phyloP scores from a whole-genome alignment of 1,140 invertebrate species.

The Pseudomyrmex gracilis region DNA sequence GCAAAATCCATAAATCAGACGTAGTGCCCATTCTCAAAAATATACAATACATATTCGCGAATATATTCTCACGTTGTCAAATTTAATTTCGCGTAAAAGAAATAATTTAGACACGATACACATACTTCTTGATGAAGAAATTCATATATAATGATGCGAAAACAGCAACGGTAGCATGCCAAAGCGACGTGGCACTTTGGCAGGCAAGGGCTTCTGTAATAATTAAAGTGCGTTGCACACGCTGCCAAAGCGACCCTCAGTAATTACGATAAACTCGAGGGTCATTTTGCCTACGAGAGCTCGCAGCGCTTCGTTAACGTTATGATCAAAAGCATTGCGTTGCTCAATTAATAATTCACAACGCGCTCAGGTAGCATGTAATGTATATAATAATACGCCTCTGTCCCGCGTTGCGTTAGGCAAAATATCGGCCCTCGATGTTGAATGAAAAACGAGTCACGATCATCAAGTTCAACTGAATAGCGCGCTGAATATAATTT shows the following conservation, averaged over 20 bases:
- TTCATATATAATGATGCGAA: conserved; percentile 17
- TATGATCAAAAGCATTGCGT: conserved; percentile 58
- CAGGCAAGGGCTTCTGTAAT: conserved; percentile 30
- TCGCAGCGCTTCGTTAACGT: conserved; percentile 54
- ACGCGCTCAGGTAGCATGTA: conserved; percentile 41
- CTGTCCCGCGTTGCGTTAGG: conserved; percentile 7
- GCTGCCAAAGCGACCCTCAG: conserved; percentile 38
- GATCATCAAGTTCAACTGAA: conserved; percentile 5
- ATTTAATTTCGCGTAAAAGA: background rate
- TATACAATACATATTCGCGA: too few species aligned
- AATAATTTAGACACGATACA: background rate
- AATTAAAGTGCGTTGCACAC: conserved; percentile 48
- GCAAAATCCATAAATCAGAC: background rate
- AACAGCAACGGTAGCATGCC: background rate
- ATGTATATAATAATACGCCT: conserved; percentile 47
- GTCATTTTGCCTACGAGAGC: conserved; percentile 42
- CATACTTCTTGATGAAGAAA: conserved; percentile 6
- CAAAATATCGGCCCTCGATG: conserved; percentile 1
- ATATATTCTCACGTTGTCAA: too few species aligned
- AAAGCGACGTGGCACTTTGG: conserved; percentile 27
- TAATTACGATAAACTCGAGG: conserved; percentile 56
- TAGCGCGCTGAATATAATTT: conserved; percentile 12
- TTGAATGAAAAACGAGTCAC: conserved; percentile 28
- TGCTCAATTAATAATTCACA: conserved; percentile 61
- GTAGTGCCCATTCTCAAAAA: too few species aligned